These are phyloP conservation scores for Sebastes nivosus DNA, from an alignment of 2,797 vertebrate genomes.

Conservation along the genomic window DNA sequence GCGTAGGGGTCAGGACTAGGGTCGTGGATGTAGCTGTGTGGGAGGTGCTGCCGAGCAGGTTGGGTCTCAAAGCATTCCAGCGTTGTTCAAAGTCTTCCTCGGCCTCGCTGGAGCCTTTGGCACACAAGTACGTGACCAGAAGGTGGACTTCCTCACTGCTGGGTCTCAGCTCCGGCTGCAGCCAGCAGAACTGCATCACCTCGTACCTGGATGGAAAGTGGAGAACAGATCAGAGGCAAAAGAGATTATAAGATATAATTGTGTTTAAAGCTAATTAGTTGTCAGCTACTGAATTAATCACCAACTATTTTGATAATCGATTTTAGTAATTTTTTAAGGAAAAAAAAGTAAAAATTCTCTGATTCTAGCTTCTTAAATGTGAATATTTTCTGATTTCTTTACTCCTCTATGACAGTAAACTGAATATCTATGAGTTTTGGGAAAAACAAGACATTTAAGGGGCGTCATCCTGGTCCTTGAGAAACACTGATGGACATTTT, in stretches of 20 bases:
- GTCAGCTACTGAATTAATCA: too few relatives aligned
- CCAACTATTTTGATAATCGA: too few relatives aligned
- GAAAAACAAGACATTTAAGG: too few relatives aligned
- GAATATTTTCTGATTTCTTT: too few relatives aligned
- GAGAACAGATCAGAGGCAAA: not conserved
- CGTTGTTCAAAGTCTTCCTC: slow-evolving; percentile 95
- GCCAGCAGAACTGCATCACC: slow-evolving; percentile 99
- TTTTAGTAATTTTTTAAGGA: too few relatives aligned
- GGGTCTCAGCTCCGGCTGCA: slow-evolving; percentile 95
- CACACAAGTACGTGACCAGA: slow-evolving; percentile 92
- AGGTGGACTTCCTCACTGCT: slow-evolving; percentile 94
- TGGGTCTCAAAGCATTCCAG: slow-evolving; percentile 94
- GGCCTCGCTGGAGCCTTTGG: slow-evolving; percentile 88
- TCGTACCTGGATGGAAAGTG: slow-evolving; percentile 88
- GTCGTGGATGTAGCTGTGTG: slow-evolving; percentile 72
- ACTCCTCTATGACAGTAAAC: too few relatives aligned
- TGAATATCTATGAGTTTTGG: too few relatives aligned
- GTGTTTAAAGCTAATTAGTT: not conserved
- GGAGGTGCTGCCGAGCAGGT: slow-evolving; percentile 74
- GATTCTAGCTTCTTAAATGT: too few relatives aligned
- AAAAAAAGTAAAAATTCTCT: too few relatives aligned
- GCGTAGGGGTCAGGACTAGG: slow-evolving; percentile 73
- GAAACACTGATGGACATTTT: too few relatives aligned
- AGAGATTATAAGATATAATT: not conserved
- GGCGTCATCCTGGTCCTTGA: too few relatives aligned